Evolutionary conservation across 35 echinoderm and acorn worm species (phyloP), one percentile per base, ranked within the genome.

Genomic region (Amphiura filiformis): DNA sequence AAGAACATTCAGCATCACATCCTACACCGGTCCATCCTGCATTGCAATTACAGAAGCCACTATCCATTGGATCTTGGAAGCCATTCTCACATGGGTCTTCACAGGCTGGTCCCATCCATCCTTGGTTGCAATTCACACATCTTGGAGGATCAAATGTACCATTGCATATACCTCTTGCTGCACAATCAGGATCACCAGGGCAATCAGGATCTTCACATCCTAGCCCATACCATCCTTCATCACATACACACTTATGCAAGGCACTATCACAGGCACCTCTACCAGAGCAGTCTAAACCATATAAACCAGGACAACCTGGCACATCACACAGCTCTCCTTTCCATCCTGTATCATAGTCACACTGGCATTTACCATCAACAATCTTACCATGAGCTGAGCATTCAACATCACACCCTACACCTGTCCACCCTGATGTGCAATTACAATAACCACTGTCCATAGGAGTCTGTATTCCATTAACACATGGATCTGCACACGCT

Each of bases 81-180:
- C 94, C 94, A 84, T 93, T 1, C 32, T 87, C 36, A 78, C 94
- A 97, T 17, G 94, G 94, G 26, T 97, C 94, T 86, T 97, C 94
- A 93, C 94, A 97, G 4, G 94, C 87, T 41, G 84, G 87, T 38
- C 94, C 94, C 94, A 97, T 97, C 91, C 91, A 90, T 18, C 91
- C 94, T 75, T 78, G 23, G 44, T 40, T 39, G 81, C 94, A 97
- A 61, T 97, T 86, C 18, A 78, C 30, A 80, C 94, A 97, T 35
- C 39, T 49, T 39, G 94, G 94, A 36, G 94, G 94, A 86, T 97
- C 90, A 88, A 93, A 97, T 20, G 78, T 91, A 13, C 56, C 91
- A 88, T 93, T 92, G 76, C 94, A 97, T 37, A 80, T 78, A 13
- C 94, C 94, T 47, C 86, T 76, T 28, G 64, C 87, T 82, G 79